Evolutionary conservation across 2,113 vertebrate species (phyloP), one percentile per base, ranked within the genome.

Genomic region (Ciconia boyciana): DNA sequence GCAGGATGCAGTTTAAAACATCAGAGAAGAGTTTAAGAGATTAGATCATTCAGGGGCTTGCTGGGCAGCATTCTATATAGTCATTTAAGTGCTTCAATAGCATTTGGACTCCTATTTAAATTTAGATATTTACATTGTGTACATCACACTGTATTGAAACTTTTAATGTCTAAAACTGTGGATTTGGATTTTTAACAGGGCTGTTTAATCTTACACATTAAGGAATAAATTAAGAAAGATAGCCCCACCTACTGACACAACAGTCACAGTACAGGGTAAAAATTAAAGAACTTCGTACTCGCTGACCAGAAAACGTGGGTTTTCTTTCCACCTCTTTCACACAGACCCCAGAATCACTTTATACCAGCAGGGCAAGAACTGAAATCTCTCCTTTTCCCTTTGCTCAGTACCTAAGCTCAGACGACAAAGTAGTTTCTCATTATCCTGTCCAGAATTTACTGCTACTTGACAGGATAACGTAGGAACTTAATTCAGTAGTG

Each of bases 181-280:
- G 34, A 78, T 66, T 80, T 70, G 12, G 32, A 62, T 69, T 89
- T 92, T 85, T 69, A 49, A 34, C 2, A 66, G 10, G 5, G 32
- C 41, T 74, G 13, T 44, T 60, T 72, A 54, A 43, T 24, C 13
- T 51, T 29, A 16, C 0, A 0, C 8, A 14, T 14, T 36, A 71
- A 82, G 36, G 21, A 85, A 71, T 48, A 91, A 28, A 77, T 72
- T 48, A 46, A 62, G 89, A 58, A 28, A 65, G 9, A 77, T 1
- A 95, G 97, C 96, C 26, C 95, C 96, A 95, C 68, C 97, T 97
- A 74, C 84, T 28, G 96, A 85, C 89, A 34, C 39, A 77, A 65
- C 7, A 41, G 46, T 16, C 62, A 36, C 51, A 94, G 20, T 70
- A 66, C 76, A 84, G 26, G 52, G 25, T 17, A 28, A 72, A 66